phyloP scores from a whole-genome alignment of 2,888 invertebrate genomes.

The Lepeophtheirus nordmannii region DNA sequence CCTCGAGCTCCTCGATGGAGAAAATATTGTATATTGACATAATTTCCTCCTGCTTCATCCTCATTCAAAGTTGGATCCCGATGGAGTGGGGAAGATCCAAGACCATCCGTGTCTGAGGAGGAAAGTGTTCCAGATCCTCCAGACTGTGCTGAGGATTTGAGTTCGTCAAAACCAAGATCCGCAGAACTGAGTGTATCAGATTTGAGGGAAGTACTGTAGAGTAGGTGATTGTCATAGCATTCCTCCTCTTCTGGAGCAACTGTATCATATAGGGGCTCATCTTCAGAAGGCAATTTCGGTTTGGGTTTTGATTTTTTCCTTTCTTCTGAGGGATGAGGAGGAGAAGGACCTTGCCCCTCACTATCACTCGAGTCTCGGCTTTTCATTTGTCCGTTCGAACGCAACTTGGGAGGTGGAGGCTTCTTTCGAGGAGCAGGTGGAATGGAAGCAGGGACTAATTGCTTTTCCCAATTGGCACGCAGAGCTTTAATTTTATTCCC shows the following conservation, averaged over 20 bases:
- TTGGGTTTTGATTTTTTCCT: not conserved
- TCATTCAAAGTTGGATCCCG: conserved; percentile 28
- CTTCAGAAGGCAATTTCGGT: conserved; percentile 22
- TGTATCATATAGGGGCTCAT: conserved; percentile 42
- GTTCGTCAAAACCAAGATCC: conserved; percentile 24
- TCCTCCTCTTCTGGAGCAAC: conserved; percentile 45
- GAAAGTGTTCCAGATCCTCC: conserved; percentile 12
- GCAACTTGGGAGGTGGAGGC: no score
- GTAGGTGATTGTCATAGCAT: conserved; percentile 29
- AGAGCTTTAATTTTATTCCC: conserved; percentile 17
- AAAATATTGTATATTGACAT: conserved; percentile 83
- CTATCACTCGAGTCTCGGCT: conserved; percentile 18
- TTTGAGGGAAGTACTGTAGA: conserved; percentile 26
- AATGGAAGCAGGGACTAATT: not conserved
- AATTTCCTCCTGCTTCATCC: conserved; percentile 47
- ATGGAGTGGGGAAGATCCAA: conserved; percentile 25
- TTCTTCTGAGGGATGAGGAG: conserved; percentile 25
- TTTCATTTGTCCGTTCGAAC: not conserved
- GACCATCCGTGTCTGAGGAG: conserved; percentile 25
- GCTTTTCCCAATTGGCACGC: conserved; percentile 19
- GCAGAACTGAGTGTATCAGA: conserved; percentile 28
- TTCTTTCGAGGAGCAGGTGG: not conserved
- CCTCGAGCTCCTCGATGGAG: conserved; percentile 48
- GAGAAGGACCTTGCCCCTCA: conserved; percentile 24
- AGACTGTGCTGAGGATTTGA: conserved; percentile 9